These are phyloP conservation scores for Tipula confusa DNA, from an alignment of 2,888 invertebrate species.

Conservation along the genomic window DNA sequence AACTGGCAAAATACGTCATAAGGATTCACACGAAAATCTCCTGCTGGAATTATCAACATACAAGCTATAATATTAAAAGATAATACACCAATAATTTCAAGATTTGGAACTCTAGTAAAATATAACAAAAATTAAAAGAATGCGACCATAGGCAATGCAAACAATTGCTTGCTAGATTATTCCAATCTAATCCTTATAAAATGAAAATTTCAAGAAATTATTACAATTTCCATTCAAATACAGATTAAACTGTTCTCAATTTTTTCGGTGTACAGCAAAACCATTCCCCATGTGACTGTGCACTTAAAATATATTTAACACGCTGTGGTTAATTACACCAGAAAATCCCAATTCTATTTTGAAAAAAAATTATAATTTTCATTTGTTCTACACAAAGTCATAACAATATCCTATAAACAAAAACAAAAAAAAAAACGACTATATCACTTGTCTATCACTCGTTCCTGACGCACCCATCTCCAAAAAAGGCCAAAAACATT, in stretches of 20 bases:
- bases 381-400: background rate
- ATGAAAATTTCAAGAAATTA: too few species aligned
- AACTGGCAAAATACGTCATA: too few species aligned
- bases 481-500: background rate
- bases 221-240: background rate
- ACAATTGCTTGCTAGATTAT: too few species aligned
- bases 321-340: conserved; percentile 3
- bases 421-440: background rate
- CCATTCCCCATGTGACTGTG: background rate
- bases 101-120: too few species aligned
- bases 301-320: background rate
- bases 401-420: background rate
- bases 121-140: too few species aligned
- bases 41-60: too few species aligned
- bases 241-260: background rate
- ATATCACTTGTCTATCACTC: background rate
- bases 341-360: background rate
- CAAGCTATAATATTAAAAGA: too few species aligned
- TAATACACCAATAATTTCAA: too few species aligned
- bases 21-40: too few species aligned
- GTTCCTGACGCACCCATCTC: background rate
- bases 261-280: background rate
- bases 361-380: background rate
- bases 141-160: too few species aligned
- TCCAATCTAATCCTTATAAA: too few species aligned